Conservation (phyloP, 2,888 invertebrate species). For the Drosophila colorata region DNA sequence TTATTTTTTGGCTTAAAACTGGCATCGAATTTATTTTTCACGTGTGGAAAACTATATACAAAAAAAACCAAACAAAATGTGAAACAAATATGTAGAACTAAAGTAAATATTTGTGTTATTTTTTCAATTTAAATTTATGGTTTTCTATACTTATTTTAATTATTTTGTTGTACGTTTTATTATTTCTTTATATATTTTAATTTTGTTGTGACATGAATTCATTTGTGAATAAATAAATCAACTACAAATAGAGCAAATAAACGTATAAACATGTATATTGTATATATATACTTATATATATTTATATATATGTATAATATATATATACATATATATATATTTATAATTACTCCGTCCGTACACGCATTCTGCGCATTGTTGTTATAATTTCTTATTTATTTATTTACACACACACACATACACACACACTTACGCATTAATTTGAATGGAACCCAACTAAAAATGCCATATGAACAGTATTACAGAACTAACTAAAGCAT, state of each 20-base stretch:
- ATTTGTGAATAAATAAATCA: slow-evolving; percentile 31
- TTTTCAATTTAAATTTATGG: not conserved
- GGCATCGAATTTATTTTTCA: not conserved
- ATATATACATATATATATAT: slow-evolving; percentile 9
- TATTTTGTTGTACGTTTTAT: not conserved
- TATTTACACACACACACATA: slow-evolving; percentile 14
- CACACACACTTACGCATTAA: slow-evolving; percentile 2
- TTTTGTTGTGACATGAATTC: slow-evolving; percentile 23
- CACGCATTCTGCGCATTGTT: slow-evolving; percentile 32
- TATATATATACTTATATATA: slow-evolving; percentile 3
- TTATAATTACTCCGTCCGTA: slow-evolving; percentile 70
- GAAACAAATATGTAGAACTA: not conserved
- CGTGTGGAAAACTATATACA: too few relatives aligned
- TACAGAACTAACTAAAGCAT: slow-evolving; percentile 59
- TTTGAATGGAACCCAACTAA: slow-evolving; percentile 37
- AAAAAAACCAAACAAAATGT: slow-evolving; percentile 6
- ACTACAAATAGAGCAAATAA: slow-evolving; percentile 22
- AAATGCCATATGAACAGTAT: slow-evolving; percentile 62
- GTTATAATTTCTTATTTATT: slow-evolving; percentile 28
- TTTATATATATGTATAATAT: slow-evolving; percentile 13
- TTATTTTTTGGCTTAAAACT: not conserved
- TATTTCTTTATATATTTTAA: slow-evolving; percentile 2
- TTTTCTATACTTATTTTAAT: not conserved
- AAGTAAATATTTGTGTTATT: not conserved
- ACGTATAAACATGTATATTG: slow-evolving; percentile 5